A percentile compares a stretch with the other conserved stretches of the same genome.
Conservation (phyloP, 1,140 invertebrate species). For the Drosophila jambulina region DNA sequence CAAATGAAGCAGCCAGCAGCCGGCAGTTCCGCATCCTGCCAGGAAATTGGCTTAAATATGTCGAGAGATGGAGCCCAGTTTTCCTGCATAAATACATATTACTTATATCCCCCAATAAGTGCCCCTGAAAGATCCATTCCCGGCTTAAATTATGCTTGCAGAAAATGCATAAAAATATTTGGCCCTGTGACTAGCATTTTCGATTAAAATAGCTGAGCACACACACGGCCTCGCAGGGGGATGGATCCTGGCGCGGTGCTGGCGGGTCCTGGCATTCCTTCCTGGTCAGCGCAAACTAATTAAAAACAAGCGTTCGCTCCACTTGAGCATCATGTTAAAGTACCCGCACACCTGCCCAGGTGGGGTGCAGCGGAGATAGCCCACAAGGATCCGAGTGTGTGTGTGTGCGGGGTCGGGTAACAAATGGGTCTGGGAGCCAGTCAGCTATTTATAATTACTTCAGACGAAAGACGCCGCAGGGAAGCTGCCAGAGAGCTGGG, state of each 20-base stretch:
- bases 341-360: constrained; percentile 28
- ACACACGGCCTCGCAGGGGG: constrained; percentile 1
- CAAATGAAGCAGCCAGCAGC: constrained; percentile 19
- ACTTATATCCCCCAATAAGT: too few relatives aligned
- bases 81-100: too few relatives aligned
- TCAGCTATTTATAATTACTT: constrained; percentile 54
- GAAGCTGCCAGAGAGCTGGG: background rate
- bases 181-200: constrained; percentile 43
- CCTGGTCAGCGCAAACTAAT: constrained; percentile 59
- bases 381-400: background rate
- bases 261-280: constrained; percentile 31
- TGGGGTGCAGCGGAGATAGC: constrained; percentile 4
- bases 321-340: constrained; percentile 59
- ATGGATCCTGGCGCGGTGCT: too few relatives aligned
- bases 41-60: constrained; percentile 7
- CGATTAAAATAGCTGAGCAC: constrained; percentile 48
- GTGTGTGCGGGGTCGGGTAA: constrained; percentile 13
- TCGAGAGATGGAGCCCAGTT: background rate
- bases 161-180: constrained; percentile 47
- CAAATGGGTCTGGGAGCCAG: constrained; percentile 43
- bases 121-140: too few relatives aligned
- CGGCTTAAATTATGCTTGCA: constrained; percentile 30
- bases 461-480: constrained; percentile 33
- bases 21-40: constrained; percentile 4
- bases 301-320: constrained; percentile 60